Conservation (phyloP, 2,888 invertebrate species). For the Julus scanicus region DNA sequence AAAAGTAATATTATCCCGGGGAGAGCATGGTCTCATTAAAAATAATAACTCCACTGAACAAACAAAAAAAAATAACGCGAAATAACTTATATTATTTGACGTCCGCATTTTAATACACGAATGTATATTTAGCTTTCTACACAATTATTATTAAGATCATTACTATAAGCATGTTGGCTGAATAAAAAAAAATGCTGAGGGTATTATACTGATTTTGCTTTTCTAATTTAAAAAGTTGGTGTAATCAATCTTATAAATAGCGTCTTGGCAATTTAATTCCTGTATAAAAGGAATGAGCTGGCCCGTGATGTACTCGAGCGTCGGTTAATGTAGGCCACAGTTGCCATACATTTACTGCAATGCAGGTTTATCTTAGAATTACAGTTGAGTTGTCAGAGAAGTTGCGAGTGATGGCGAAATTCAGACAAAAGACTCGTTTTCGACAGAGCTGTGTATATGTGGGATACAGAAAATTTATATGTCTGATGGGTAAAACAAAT, state of each 20-base stretch:
- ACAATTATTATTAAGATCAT: background rate
- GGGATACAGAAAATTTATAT: background rate
- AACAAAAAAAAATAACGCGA: background rate
- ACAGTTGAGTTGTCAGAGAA: constrained; percentile 39
- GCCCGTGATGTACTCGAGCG: background rate
- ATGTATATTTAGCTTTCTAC: background rate
- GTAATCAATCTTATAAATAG: constrained; percentile 27
- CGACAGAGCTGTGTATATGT: background rate
- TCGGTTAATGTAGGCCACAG: constrained; percentile 22
- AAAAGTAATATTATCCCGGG: background rate
- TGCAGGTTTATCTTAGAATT: constrained; percentile 21
- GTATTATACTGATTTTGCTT: background rate
- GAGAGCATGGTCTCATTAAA: background rate
- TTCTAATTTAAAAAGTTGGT: constrained; percentile 17
- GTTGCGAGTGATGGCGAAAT: constrained; percentile 30
- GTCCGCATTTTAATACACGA: background rate
- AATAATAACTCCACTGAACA: background rate
- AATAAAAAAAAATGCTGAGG: background rate
- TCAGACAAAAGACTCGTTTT: constrained; percentile 12
- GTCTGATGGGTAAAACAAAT: constrained; percentile 39
- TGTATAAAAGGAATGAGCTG: background rate
- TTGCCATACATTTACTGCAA: constrained; percentile 39
- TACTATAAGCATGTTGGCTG: background rate
- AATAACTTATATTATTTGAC: background rate
- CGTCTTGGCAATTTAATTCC: background rate